Percentiles rank a stretch among this genome's conserved stretches.
phyloP scores from a whole-genome alignment of 1,140 invertebrate genomes.

The Heliconius melpomene region DNA sequence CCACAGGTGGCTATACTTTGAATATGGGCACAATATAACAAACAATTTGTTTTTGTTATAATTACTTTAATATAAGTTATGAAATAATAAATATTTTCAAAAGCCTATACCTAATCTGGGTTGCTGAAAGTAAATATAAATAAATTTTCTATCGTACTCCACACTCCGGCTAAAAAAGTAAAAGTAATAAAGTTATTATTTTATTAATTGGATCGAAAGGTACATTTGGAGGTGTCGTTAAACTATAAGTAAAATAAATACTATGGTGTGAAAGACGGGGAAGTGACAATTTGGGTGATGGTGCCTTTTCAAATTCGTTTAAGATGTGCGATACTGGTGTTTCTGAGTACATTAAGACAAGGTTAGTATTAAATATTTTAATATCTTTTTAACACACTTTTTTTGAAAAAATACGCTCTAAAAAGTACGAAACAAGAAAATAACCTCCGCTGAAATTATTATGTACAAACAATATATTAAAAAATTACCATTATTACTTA shows the following conservation, averaged over 20 bases:
- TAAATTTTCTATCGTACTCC: background rate
- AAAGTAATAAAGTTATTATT: too few relatives aligned
- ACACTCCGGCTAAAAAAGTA: too few relatives aligned
- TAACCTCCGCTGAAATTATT: too few relatives aligned
- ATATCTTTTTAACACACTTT: background rate
- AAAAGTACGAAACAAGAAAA: too few relatives aligned
- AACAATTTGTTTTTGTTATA: background rate
- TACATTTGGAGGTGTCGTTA: background rate
- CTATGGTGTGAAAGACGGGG: background rate
- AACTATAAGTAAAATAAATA: background rate
- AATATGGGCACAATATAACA: background rate
- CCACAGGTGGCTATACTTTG: constrained; percentile 5
- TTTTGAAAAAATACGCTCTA: too few relatives aligned
- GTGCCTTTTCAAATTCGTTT: background rate
- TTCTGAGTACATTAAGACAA: background rate
- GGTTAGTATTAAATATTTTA: background rate
- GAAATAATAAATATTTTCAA: background rate
- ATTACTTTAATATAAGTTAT: background rate
- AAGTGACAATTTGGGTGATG: background rate
- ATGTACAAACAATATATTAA: too few relatives aligned
- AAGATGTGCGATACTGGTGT: background rate
- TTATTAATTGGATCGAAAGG: too few relatives aligned
- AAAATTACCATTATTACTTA: too few relatives aligned
- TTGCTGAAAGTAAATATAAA: too few relatives aligned
- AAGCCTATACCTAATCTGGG: background rate